Base-by-base conservation (phyloP, 2,888 invertebrate species). In the Aleiodes alternator region DNA sequence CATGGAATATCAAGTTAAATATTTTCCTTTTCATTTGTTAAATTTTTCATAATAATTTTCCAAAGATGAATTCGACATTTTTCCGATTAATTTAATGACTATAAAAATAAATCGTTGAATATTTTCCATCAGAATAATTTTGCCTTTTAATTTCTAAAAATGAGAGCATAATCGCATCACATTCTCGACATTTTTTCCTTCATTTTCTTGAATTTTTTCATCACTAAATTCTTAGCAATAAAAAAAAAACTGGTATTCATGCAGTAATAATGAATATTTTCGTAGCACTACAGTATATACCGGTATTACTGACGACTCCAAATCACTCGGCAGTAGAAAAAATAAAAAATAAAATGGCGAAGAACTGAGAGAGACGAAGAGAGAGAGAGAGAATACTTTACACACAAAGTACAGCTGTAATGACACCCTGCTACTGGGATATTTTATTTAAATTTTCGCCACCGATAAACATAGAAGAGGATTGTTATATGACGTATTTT, bases 401-500 rank as follows among this genome's bases (percentile, higher is more conserved):
- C 59, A 59, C 31, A 55, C 48, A 12, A 34, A 34, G 66, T 70
- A 43, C 43, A 61, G 70, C 59, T 69, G 71, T 75, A 75, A 75
- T 75, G 75, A 71, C 56, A 64, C 48, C 43, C 31, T 56, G 43
- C 66, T n/a, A 75, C 71, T 29, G 56, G 23, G 71, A 78, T 77
- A 78, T 78, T 73, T 66, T 75, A 79, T 77, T 79, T 75, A 76
- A 79, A 80, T 79, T 78, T 75, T 31, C 66, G 14, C 55, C 64
- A 53, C 55, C 48, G 72, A 72, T 68, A 75, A 79, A 73, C 72
- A 68, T 72, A 77, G 64, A 66, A 76, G 66, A 73, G 69, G 76
- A 78, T 75, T 83, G 79, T 83, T 82, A 83, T 80, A 78, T 43
- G 43, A 78, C 76, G 76, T 78, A 76, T 76, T 70, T 76, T 78